Base-by-base conservation (phyloP, 1,140 invertebrate species). In the Heliothis virescens region DNA sequence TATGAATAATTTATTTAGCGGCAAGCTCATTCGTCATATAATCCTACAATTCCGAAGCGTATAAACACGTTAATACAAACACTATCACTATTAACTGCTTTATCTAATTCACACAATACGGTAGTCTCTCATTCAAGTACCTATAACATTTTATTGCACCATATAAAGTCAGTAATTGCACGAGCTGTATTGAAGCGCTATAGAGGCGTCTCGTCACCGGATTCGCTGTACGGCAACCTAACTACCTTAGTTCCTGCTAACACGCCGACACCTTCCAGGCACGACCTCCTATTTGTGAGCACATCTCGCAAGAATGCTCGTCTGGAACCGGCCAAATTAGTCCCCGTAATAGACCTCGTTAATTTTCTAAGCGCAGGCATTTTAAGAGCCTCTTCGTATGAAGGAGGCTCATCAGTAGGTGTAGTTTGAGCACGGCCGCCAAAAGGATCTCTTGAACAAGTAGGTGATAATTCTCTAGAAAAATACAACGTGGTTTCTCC, bases 371-470 rank as follows among this genome's bases (percentile, higher is more conserved):
- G 85, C 3, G 95, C 94, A 0, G 96, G 95, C 73, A 95, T 86
- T 82, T 94, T 95, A 2, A 95, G 83, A 0, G 95, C 93, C 79
- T 96, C 95, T 55, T 96, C 95, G 65, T 95, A 95, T 7, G 91
- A 89, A 0, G 94, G 94, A 3, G 92, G 95, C 67, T 94, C 95
- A 79, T 92, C 94, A 10, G 95, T 95, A 47, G 95, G 93, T 15
- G 95, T 95, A 0, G 94, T 94, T 79, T 94, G 94, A 0, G 95
- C 90, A 73, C 95, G 94, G 18, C 96, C 96, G 12, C 95, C 95
- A 81, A 96, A 96, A 0, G 96, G 96, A 94, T 96, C 96, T 26
- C 93, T 91, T 0, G 96, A 96, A 82, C 95, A 96, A 0, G 95
- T 94, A 48, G 96, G 95, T 65, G 96, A 95, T 34, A 97, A 92